Base-by-base conservation (phyloP, 1,140 invertebrate species). In the Heliconius congener region DNA sequence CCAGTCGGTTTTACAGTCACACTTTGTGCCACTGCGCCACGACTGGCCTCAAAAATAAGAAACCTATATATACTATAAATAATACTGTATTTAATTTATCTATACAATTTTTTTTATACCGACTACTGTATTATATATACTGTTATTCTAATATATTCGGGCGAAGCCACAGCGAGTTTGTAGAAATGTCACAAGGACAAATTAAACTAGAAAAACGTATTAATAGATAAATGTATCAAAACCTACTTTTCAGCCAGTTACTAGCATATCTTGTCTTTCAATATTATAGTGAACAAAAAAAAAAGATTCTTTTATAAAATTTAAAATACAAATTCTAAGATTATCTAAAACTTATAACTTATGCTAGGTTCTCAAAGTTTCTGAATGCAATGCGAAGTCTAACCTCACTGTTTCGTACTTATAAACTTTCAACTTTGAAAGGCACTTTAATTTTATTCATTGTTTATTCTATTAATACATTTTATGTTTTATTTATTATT, bases 401-500 rank as follows among this genome's bases (percentile, higher is more conserved):
- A 34, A 75, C 57, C 50, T 37, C 30, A 66, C 19, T 66, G 27
- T 19, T 60, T 37, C 27, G 30, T 37, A n/a, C 60, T 60, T 46
- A n/a, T 34, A 39, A 46, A 66, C 74, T 66, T 66, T 23, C 27
- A 66, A 75, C 74, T 75, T 42, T 37, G 52, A 75, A 60, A 75
- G 57, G 74, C 57, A 75, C 34, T 66, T 75, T 75, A 66, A 75
- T 75, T 75, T 66, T 60, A 66, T 75, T 66, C 74, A n/a, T 75
- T 75, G 19, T 75, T 75, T 42, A 75, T 75, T 60, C 19, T 66
- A 66, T 75, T n/a, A 66, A 30, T 1, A 60, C 19, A 66, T 75
- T 75, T 39, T 42, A 75, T 66, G n/a, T 60, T 55, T 66, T 27
- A 66, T 75, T 66, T 19, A 42, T 75, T 75, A 66, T 16, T 66